Base-by-base conservation (phyloP, 2,888 invertebrate genomes). In the Lithophane semibrunnea region DNA sequence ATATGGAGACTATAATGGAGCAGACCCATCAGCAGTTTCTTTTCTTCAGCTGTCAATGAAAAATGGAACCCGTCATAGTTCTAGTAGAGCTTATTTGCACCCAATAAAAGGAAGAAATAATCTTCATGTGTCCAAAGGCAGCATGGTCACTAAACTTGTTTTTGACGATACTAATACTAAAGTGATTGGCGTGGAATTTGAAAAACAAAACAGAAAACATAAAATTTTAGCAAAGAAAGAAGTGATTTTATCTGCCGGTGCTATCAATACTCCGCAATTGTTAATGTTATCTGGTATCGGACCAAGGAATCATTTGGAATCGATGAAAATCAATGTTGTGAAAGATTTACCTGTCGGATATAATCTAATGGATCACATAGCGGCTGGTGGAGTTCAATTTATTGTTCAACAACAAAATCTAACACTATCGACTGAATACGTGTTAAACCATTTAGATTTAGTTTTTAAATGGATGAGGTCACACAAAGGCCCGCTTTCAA, bases 261-360 rank as follows among this genome's bases (percentile, higher is more conserved):
- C 98, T 7, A 97, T 98, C 54, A 98, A 98, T 93, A 97, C 98
- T 10, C 98, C 98, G 0, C 98, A 98, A 91, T 91, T 99, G 10
- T 94, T 99, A 29, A 98, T 98, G 98, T 92, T 98, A 24, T 98
- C 98, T 4, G 99, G 98, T 7, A 97, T 98, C 13, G 98, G 98
- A 1, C 98, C 98, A 0, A 96, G 92, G 79, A 93, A 96, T 52
- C 97, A 98, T 89, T 94, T 98, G 69, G 94, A 96, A 79, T 93
- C 97, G 2, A 90, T 97, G 79, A 96, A 96, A 63, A 97, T 98
- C 60, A 93, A 97, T 2, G 94, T 97, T 0, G 86, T 97, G 0
- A 95, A 96, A 88, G 97, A 98, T 91, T 94, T 97, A 54, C 97
- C 96, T 10, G 98, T 98, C 0, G 98, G 98, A 3, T 96, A 97